Conservation (phyloP, 2,888 invertebrate genomes). For the Polyommatus icarus region DNA sequence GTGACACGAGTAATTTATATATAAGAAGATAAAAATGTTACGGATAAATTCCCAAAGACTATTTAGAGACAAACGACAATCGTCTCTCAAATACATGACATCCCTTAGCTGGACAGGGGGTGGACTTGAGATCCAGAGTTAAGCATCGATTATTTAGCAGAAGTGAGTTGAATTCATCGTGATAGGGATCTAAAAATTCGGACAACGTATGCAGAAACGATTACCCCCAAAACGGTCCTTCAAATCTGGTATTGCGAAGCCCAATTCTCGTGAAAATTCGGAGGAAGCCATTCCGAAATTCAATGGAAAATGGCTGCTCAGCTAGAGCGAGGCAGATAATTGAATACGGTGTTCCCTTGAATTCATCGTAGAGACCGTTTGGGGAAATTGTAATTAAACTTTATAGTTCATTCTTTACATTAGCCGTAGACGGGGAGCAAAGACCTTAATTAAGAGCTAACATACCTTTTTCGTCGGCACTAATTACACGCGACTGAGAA, state of each 20-base stretch:
- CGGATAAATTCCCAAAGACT: no score
- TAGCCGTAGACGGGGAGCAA: slow-evolving; percentile 2
- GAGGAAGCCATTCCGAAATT: slow-evolving; percentile 22
- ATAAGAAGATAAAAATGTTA: no score
- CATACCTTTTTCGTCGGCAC: slow-evolving; percentile 15
- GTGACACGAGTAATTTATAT: no score
- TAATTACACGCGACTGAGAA: neutral
- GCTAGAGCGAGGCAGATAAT: slow-evolving; percentile 13
- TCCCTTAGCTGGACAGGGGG: no score
- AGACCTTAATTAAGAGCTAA: slow-evolving; percentile 14
- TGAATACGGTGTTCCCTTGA: slow-evolving; percentile 4
- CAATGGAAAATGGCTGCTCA: slow-evolving; percentile 23
- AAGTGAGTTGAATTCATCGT: no score
- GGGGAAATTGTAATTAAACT: slow-evolving; percentile 8
- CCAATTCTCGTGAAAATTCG: slow-evolving; percentile 7
- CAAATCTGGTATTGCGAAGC: slow-evolving; percentile 1
- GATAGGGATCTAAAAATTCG: neutral
- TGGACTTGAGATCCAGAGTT: no score
- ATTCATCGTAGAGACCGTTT: neutral
- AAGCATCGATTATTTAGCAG: no score
- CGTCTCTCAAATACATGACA: no score
- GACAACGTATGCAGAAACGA: neutral
- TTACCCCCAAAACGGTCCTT: neutral
- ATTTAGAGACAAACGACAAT: no score
- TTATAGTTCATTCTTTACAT: neutral